Conservation (phyloP, 2,113 vertebrate genomes). For the Sebastes fasciatus region DNA sequence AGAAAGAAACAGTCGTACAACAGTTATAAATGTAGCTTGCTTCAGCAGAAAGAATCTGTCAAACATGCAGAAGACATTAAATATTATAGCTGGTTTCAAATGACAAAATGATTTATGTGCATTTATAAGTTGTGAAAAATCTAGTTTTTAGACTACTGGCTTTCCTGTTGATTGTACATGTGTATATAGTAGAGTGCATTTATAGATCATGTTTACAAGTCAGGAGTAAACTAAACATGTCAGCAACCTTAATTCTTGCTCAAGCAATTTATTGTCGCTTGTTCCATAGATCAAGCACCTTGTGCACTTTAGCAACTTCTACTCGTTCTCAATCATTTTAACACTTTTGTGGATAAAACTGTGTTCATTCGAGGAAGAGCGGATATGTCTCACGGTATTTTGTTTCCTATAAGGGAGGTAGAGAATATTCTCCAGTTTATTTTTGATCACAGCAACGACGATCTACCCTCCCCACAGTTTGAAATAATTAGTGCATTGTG, state of each 20-base stretch:
- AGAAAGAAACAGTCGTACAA: background rate
- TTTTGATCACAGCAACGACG: slow-evolving; percentile 31
- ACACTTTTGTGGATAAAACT: slow-evolving; percentile 40
- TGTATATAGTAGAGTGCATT: slow-evolving; percentile 67
- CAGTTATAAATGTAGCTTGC: background rate
- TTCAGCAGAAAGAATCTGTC: background rate
- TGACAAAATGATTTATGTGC: background rate
- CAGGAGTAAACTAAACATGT: slow-evolving; percentile 46
- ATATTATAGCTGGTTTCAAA: slow-evolving; percentile 13
- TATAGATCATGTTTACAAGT: slow-evolving; percentile 71
- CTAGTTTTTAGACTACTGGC: slow-evolving; percentile 69
- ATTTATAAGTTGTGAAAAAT: slow-evolving; percentile 23
- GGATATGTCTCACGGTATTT: slow-evolving; percentile 15
- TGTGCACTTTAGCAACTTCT: slow-evolving; percentile 76
- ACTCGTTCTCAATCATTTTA: slow-evolving; percentile 46
- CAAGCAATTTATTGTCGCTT: slow-evolving; percentile 43
- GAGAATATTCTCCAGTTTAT: slow-evolving; percentile 21
- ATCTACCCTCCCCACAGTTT: slow-evolving; percentile 4
- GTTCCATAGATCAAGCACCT: slow-evolving; percentile 69
- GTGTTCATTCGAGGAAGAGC: slow-evolving; percentile 36
- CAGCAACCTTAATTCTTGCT: slow-evolving; percentile 52
- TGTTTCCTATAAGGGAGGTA: slow-evolving; percentile 9
- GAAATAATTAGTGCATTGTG: slow-evolving; percentile 15
- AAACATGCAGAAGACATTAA: background rate
- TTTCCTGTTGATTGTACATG: slow-evolving; percentile 65